These are phyloP conservation scores for Drosophila gunungcola DNA, from an alignment of 1,140 invertebrate species.

Conservation along the genomic window DNA sequence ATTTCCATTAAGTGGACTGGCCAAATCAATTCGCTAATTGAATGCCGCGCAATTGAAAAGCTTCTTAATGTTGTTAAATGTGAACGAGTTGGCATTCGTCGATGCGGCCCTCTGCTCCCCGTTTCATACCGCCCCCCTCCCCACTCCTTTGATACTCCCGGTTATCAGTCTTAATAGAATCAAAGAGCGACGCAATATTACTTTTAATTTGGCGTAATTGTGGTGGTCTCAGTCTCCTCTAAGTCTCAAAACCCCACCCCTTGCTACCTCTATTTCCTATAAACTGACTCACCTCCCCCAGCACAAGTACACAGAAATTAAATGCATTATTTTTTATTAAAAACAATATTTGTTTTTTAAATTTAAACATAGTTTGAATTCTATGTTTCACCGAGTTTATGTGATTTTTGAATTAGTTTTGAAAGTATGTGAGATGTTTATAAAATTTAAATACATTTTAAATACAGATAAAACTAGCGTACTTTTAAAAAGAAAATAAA, in stretches of 20 bases:
- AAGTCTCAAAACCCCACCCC: background rate
- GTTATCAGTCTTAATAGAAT: conserved; percentile 79
- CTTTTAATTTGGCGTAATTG: conserved; percentile 80
- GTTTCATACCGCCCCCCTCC: background rate
- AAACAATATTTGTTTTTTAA: background rate
- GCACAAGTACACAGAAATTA: background rate
- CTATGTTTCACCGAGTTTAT: no score
- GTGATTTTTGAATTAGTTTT: no score
- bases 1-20: conserved; percentile 39
- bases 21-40: conserved; percentile 75
- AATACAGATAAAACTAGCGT: no score
- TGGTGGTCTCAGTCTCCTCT: conserved; percentile 27
- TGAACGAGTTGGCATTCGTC: conserved; percentile 50
- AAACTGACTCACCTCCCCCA: background rate
- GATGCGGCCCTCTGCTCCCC: conserved; percentile 1
- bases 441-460: no score
- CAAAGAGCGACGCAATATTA: conserved; percentile 72
- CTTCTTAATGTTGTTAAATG: conserved; percentile 68
- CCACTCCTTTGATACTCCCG: conserved; percentile 5
- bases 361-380: background rate
- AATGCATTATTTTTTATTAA: background rate
- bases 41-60: conserved; percentile 70
- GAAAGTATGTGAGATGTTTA: no score
- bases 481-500: no score
- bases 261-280: conserved; percentile 1